Conservation (phyloP, 1,140 invertebrate genomes). For the Philotrypesis tridentata region DNA sequence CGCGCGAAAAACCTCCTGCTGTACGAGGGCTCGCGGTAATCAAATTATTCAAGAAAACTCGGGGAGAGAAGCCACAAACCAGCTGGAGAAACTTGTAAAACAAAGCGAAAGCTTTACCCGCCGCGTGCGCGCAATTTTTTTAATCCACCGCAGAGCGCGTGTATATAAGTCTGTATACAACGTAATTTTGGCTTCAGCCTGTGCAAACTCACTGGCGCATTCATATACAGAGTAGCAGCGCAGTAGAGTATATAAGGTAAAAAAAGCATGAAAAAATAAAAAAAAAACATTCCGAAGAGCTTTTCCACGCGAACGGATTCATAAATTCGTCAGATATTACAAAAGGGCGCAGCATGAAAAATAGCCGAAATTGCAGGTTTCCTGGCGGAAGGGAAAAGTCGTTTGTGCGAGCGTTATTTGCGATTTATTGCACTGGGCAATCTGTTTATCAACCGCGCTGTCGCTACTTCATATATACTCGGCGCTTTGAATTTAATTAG, state of each 20-base stretch:
- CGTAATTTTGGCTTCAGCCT: not conserved
- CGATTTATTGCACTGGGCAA: not conserved
- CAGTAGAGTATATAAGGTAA: conserved; percentile 8
- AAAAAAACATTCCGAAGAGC: not conserved
- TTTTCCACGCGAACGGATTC: conserved; percentile 44
- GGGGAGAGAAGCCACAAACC: not conserved
- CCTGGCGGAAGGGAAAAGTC: not conserved
- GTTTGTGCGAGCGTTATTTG: not conserved
- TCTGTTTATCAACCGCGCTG: not conserved
- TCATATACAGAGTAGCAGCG: not conserved
- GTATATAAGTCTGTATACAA: conserved; percentile 18
- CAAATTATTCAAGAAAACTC: not conserved
- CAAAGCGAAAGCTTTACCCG: not conserved
- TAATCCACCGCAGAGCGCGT: not conserved
- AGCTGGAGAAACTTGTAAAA: not conserved
- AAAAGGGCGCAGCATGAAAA: conserved; percentile 56
- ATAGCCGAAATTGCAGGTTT: conserved; percentile 51
- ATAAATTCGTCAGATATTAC: conserved; percentile 61
- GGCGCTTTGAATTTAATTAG: too few species aligned
- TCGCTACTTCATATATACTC: too few species aligned
- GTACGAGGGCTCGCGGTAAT: not conserved
- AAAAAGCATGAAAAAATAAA: not conserved
- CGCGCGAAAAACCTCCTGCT: not conserved
- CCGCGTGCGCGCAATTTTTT: not conserved
- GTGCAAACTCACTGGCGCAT: not conserved